Conservation (phyloP, 1,140 invertebrate genomes). For the Triops cancriformis region DNA sequence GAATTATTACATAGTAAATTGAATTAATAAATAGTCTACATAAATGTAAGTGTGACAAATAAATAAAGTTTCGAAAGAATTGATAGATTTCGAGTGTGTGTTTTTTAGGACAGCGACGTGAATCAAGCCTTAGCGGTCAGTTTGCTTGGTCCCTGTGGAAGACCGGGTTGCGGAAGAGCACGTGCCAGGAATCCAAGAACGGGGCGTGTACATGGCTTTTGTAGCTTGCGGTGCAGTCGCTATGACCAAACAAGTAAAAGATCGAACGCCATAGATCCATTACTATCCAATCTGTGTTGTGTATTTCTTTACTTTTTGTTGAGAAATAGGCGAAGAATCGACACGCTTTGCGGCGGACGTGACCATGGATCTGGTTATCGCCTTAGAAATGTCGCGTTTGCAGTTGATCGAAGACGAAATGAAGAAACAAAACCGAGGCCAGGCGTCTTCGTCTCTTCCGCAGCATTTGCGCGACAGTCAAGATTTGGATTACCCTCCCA, state of each 20-base stretch:
- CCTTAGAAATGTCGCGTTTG: constrained; percentile 60
- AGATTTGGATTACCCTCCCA: not conserved
- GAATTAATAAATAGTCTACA: no score
- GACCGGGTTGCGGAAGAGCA: constrained; percentile 38
- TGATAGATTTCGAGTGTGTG: not conserved
- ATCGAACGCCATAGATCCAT: constrained; percentile 29
- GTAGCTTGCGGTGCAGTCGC: constrained; percentile 44
- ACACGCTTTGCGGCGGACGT: constrained; percentile 41
- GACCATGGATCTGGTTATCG: constrained; percentile 57
- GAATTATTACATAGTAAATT: no score
- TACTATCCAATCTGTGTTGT: not conserved
- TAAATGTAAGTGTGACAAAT: no score
- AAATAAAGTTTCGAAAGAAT: no score
- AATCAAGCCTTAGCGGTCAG: constrained; percentile 35
- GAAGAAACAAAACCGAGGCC: constrained; percentile 36
- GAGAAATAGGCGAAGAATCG: not conserved
- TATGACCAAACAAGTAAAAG: constrained; percentile 35
- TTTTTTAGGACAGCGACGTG: constrained; percentile 31
- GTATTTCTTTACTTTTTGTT: not conserved
- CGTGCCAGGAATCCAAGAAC: constrained; percentile 46
- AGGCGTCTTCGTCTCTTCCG: constrained; percentile 17
- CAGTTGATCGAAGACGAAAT: constrained; percentile 54
- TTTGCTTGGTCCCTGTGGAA: constrained; percentile 35
- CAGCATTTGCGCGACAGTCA: not conserved
- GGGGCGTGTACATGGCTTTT: constrained; percentile 45